Percentiles rank a stretch among this genome's conserved stretches.
Conservation (phyloP, 2,888 invertebrate species). For the Furcula furcula region DNA sequence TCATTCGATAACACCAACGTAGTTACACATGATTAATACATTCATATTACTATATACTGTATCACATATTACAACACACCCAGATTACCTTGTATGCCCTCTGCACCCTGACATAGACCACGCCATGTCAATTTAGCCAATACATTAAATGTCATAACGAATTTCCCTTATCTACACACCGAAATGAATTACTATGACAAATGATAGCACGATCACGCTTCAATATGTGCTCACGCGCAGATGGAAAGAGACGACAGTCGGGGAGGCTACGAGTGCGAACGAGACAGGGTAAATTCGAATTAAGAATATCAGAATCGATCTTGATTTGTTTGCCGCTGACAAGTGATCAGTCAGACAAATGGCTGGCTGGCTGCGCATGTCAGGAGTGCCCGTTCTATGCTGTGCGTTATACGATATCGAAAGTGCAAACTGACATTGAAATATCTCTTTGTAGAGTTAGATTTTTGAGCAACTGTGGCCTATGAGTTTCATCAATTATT, state of each 20-base stretch:
- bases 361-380: slow-evolving; percentile 5
- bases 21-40: neutral
- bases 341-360: slow-evolving; percentile 64
- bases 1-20: too few relatives aligned
- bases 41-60: neutral
- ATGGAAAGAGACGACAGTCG: slow-evolving; percentile 27
- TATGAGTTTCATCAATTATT: slow-evolving; percentile 1
- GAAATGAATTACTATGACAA: slow-evolving; percentile 66
- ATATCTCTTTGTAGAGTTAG: slow-evolving; percentile 33
- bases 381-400: slow-evolving; percentile 48
- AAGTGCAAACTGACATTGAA: slow-evolving; percentile 65
- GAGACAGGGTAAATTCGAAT: slow-evolving; percentile 53
- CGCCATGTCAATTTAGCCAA: slow-evolving; percentile 46
- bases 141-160: slow-evolving; percentile 61
- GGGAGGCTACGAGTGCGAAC: slow-evolving; percentile 14
- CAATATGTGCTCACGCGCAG: slow-evolving; percentile 33
- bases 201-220: slow-evolving; percentile 52
- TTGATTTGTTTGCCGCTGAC: slow-evolving; percentile 74
- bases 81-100: neutral
- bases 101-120: neutral
- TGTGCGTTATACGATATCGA: slow-evolving; percentile 54
- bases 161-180: slow-evolving; percentile 58
- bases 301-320: slow-evolving; percentile 72
- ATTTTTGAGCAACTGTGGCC: slow-evolving; percentile 18
- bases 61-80: slow-evolving; percentile 1